phyloP scores from a whole-genome alignment of 2,797 vertebrate genomes.

The Clamator glandarius region DNA sequence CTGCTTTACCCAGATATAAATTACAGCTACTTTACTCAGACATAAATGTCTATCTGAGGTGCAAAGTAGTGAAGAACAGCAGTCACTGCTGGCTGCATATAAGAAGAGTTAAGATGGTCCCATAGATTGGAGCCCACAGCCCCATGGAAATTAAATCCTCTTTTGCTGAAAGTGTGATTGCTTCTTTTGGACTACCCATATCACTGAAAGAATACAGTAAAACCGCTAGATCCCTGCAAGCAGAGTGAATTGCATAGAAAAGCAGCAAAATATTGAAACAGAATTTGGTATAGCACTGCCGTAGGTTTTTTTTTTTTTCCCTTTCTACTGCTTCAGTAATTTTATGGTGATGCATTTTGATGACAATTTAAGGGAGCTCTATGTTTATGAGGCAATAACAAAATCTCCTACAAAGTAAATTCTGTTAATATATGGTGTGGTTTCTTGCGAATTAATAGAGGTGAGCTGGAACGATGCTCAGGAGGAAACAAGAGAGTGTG shows the following conservation, averaged over 20 bases:
- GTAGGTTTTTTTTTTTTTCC: neutral
- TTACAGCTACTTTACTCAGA: conserved; percentile 13
- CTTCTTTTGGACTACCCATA: neutral
- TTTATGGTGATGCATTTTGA: conserved; percentile 28
- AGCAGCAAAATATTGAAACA: neutral
- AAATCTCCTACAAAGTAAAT: conserved; percentile 39
- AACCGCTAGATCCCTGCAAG: neutral
- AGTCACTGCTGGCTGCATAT: neutral
- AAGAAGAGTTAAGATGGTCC: neutral
- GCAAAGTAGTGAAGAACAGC: conserved; percentile 16
- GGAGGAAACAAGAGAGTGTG: neutral
- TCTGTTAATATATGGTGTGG: neutral
- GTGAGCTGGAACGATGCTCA: neutral
- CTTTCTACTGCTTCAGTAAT: conserved; percentile 19
- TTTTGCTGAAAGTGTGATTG: neutral
- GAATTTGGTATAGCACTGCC: neutral
- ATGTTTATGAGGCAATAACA: conserved; percentile 36
- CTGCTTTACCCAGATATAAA: conserved; percentile 12
- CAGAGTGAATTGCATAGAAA: neutral
- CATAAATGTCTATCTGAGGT: conserved; percentile 11
- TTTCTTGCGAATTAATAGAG: neutral
- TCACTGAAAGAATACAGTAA: neutral
- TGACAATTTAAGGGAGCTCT: conserved; percentile 15
- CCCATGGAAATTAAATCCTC: conserved; percentile 12
- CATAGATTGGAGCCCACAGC: neutral